Evolutionary conservation across 2,888 invertebrate genomes (phyloP).

Genomic region (Heliconius hortense): DNA sequence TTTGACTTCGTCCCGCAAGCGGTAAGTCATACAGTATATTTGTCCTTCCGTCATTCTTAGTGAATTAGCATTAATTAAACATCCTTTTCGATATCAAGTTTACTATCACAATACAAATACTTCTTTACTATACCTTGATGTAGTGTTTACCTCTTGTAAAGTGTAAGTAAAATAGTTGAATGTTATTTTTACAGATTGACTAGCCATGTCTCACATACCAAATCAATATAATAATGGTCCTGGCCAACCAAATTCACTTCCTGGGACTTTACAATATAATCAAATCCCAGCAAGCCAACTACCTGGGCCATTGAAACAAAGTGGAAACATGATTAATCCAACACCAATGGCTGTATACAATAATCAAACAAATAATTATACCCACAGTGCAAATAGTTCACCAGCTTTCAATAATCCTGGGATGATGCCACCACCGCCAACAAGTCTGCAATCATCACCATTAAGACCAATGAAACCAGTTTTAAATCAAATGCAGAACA

Average conservation of each 20-base stretch:
- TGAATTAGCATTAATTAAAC: slow-evolving; percentile 74
- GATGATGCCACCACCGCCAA: slow-evolving; percentile 55
- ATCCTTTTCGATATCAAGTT: slow-evolving; percentile 58
- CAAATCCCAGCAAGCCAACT: slow-evolving; percentile 63
- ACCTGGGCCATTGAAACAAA: slow-evolving; percentile 67
- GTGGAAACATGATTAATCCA: slow-evolving; percentile 70
- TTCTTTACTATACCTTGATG: slow-evolving; percentile 37
- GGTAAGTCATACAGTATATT: slow-evolving; percentile 62
- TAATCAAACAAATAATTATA: slow-evolving; percentile 62
- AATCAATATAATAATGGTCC: slow-evolving; percentile 66
- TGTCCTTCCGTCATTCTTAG: slow-evolving; percentile 69
- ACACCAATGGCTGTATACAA: slow-evolving; percentile 48
- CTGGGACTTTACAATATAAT: slow-evolving; percentile 56
- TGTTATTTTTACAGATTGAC: slow-evolving; percentile 69
- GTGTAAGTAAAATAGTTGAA: slow-evolving; percentile 27
- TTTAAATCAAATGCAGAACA: slow-evolving; percentile 54
- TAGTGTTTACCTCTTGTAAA: slow-evolving; percentile 4
- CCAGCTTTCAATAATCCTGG: slow-evolving; percentile 74
- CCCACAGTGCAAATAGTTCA: slow-evolving; percentile 70
- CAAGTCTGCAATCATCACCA: slow-evolving; percentile 61
- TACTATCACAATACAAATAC: slow-evolving; percentile 64
- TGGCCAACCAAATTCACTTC: slow-evolving; percentile 60
- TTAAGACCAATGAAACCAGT: slow-evolving; percentile 50
- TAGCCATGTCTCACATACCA: slow-evolving; percentile 75
- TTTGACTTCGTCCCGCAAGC: slow-evolving; percentile 54